These are phyloP conservation scores for Opisthocomus hoazin DNA, from an alignment of 2,113 vertebrate genomes.

Conservation along the genomic window DNA sequence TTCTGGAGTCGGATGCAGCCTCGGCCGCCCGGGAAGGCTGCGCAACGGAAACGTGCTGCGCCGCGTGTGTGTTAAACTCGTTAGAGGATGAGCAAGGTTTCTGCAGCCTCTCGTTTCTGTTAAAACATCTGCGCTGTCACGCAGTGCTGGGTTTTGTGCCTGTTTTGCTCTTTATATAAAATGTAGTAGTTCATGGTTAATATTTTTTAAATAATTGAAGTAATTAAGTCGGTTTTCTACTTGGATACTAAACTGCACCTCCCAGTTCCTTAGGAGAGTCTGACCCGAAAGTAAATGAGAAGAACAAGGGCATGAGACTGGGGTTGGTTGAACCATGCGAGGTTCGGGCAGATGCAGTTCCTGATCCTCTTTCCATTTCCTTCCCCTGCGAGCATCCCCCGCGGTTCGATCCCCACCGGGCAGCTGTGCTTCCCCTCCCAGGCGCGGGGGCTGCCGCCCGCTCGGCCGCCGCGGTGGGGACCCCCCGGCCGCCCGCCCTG, in stretches of 20 bases:
- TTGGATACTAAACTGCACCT: not conserved
- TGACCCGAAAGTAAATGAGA: not conserved
- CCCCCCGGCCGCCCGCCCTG: not conserved
- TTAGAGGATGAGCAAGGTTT: not conserved
- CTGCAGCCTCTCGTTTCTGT: not conserved
- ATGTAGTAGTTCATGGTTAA: not conserved
- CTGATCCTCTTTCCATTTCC: constrained; percentile 28
- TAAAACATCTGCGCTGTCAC: not conserved
- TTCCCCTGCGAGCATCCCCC: not conserved
- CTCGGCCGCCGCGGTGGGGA: accelerated
- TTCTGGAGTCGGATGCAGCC: not conserved
- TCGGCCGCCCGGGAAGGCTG: not conserved
- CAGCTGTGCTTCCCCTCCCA: not conserved
- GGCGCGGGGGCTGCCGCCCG: accelerated
- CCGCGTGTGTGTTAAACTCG: constrained; percentile 13
- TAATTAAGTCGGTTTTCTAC: not conserved
- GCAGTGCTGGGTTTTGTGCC: not conserved
- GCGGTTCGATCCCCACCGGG: not conserved
- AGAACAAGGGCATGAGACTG: not conserved
- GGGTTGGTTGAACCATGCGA: not conserved
- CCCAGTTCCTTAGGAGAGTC: not conserved
- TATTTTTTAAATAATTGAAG: not conserved
- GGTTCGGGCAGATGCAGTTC: not conserved
- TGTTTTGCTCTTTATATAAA: not conserved
- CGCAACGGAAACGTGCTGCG: not conserved